Conservation (phyloP, 2,797 vertebrate genomes). For the Eulemur coronatus region DNA sequence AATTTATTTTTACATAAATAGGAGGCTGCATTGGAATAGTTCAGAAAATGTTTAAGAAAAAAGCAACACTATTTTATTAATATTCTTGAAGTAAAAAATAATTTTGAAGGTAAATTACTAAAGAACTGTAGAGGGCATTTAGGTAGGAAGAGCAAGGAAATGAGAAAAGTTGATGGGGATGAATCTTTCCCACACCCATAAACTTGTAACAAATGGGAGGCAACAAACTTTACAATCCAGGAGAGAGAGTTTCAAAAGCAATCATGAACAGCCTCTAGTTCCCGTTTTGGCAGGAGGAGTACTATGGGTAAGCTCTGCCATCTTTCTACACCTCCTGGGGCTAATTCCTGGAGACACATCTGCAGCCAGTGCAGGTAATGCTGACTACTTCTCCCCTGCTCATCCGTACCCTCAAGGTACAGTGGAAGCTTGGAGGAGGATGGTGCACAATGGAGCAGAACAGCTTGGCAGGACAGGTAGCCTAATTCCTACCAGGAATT, state of each 20-base stretch:
- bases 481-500: not conserved
- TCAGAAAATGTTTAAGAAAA: not conserved
- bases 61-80: not conserved
- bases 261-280: not conserved
- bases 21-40: not conserved
- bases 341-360: not conserved
- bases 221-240: not conserved
- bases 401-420: fast-evolving
- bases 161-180: not conserved
- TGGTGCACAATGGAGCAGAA: not conserved
- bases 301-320: not conserved
- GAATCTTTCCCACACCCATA: not conserved
- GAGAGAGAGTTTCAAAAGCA: not conserved
- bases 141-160: not conserved
- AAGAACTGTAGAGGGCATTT: not conserved
- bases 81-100: not conserved
- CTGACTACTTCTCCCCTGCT: not conserved
- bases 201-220: not conserved
- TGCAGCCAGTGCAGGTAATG: not conserved
- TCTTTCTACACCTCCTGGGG: not conserved
- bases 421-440: not conserved
- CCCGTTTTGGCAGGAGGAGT: not conserved
- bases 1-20: not conserved
- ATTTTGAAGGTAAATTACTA: slow-evolving; percentile 26
- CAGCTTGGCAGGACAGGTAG: not conserved